Conservation (phyloP, 2,113 vertebrate genomes). For the Fukomys damarensis region DNA sequence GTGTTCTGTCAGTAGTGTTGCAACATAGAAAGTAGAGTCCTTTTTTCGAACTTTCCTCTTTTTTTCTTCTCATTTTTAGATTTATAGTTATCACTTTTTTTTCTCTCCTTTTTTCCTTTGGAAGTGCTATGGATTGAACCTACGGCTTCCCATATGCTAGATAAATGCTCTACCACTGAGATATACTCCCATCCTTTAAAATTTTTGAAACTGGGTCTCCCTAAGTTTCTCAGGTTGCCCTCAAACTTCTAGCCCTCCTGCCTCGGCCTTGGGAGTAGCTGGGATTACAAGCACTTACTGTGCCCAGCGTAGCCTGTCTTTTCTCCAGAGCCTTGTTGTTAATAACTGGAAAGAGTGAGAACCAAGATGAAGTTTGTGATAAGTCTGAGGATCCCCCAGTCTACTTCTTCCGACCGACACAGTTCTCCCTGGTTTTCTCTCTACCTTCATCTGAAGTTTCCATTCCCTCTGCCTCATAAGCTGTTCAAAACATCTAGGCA, state of each 20-base stretch:
- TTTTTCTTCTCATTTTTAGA: background rate
- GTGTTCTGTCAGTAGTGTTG: background rate
- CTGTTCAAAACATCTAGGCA: background rate
- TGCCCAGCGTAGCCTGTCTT: background rate
- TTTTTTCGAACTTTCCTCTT: background rate
- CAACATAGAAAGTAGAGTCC: background rate
- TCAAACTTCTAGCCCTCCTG: background rate
- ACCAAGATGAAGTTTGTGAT: background rate
- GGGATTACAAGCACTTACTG: no score
- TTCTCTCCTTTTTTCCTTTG: background rate
- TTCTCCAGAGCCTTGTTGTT: background rate
- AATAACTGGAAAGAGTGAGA: background rate
- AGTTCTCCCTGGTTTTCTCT: background rate
- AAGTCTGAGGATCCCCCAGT: background rate
- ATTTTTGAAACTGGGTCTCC: background rate
- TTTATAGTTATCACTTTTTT: background rate
- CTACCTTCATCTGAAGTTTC: accelerated
- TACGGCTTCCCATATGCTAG: background rate
- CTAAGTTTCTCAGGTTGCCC: background rate
- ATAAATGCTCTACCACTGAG: background rate
- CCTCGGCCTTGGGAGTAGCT: background rate
- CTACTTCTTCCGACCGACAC: background rate
- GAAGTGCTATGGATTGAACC: background rate
- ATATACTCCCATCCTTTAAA: background rate
- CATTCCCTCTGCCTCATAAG: accelerated